These are phyloP conservation scores for Siphamia tubifer DNA, from an alignment of 2,113 vertebrate species.

Conservation along the genomic window DNA sequence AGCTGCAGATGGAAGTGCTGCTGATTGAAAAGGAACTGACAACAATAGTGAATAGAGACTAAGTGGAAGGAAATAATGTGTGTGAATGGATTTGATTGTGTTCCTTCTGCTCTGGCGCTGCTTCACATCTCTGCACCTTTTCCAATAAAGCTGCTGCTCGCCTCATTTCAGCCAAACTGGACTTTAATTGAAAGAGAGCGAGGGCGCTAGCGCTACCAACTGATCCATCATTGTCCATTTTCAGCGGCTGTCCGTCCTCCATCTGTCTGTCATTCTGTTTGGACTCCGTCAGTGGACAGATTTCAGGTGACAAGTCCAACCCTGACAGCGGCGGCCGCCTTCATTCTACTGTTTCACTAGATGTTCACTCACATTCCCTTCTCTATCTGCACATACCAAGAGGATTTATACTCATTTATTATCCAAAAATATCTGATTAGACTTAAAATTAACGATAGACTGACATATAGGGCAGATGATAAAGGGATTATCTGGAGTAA, in stretches of 20 bases:
- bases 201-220: not conserved
- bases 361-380: too few species aligned
- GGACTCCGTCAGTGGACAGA: not conserved
- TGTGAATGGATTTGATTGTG: not conserved
- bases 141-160: not conserved
- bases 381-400: too few species aligned
- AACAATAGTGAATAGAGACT: not conserved
- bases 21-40: not conserved
- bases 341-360: too few species aligned
- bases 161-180: not conserved
- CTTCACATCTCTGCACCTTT: not conserved
- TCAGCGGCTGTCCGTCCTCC: conserved; percentile 5
- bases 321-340: not conserved
- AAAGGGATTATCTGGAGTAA: too few species aligned
- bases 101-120: not conserved
- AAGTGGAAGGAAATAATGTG: not conserved
- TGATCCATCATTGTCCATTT: conserved; percentile 3
- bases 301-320: not conserved
- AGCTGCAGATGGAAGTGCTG: not conserved
- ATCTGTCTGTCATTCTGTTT: not conserved
- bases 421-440: too few species aligned
- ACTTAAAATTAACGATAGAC: too few species aligned
- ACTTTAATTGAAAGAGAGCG: not conserved
- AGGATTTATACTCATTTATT: too few species aligned
- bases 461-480: too few species aligned